These are phyloP conservation scores for Spilarctia lutea DNA, from an alignment of 2,888 invertebrate species.

Conservation along the genomic window DNA sequence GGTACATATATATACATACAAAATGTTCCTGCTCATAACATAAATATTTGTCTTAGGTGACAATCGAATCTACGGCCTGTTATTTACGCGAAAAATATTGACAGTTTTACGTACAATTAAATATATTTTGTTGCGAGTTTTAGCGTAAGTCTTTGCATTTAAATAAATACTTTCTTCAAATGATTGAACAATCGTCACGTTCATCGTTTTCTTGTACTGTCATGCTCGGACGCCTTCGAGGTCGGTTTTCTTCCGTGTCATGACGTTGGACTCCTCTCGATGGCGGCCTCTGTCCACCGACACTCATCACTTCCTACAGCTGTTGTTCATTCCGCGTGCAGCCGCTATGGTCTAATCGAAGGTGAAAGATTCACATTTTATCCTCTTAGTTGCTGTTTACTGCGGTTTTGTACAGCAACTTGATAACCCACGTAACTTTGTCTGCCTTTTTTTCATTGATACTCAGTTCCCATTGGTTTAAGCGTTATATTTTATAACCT, in stretches of 20 bases:
- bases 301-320: slow-evolving; percentile 65
- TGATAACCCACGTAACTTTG: too few relatives aligned
- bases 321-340: slow-evolving; percentile 40
- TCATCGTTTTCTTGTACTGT: slow-evolving; percentile 41
- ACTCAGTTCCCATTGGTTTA: too few relatives aligned
- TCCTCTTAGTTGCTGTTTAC: not conserved
- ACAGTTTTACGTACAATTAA: not conserved
- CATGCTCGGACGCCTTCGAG: slow-evolving; percentile 54
- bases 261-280: slow-evolving; percentile 62
- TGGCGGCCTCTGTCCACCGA: slow-evolving; percentile 41
- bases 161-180: slow-evolving; percentile 23
- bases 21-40: too few relatives aligned
- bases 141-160: not conserved
- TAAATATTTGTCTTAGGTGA: too few relatives aligned
- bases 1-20: too few relatives aligned
- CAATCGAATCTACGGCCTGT: too few relatives aligned
- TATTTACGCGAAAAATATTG: not conserved
- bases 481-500: too few relatives aligned
- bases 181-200: slow-evolving; percentile 6
- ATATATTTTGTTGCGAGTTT: not conserved
- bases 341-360: slow-evolving; percentile 38
- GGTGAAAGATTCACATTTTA: slow-evolving; percentile 25
- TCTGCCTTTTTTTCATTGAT: too few relatives aligned
- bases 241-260: slow-evolving; percentile 66
- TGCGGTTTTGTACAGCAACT: not conserved